phyloP scores from a whole-genome alignment of 2,797 vertebrate genomes.

The Smutsia gigantea region DNA sequence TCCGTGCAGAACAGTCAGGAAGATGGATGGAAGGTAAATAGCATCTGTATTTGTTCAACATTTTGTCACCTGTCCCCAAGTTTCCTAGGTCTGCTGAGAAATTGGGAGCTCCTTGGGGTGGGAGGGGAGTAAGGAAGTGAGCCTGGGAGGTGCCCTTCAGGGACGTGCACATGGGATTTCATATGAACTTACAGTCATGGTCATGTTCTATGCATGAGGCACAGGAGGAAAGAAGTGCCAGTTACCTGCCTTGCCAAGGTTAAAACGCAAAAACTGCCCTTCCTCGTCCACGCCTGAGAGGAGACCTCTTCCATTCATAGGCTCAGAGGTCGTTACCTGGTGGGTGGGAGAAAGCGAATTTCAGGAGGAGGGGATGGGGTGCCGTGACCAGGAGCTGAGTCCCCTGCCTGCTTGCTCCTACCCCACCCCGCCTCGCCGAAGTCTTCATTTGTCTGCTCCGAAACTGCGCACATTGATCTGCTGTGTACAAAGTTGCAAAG shows the following conservation, averaged over 20 bases:
- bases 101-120: neutral
- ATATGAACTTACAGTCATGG: neutral
- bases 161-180: constrained; percentile 2
- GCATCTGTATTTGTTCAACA: constrained; percentile 69
- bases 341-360: neutral
- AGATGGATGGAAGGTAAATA: constrained; percentile 69
- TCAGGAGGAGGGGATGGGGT: neutral
- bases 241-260: neutral
- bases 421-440: neutral
- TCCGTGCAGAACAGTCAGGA: constrained; percentile 54
- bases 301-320: neutral
- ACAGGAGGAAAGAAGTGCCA: neutral
- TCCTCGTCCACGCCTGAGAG: neutral
- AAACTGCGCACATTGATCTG: constrained; percentile 74
- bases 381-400: neutral
- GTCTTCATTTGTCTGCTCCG: constrained; percentile 72
- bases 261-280: neutral
- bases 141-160: neutral
- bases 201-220: neutral
- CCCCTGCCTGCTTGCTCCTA: neutral
- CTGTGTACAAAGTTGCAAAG: constrained; percentile 69
- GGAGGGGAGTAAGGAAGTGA: neutral
- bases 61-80: constrained; percentile 38
- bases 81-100: constrained; percentile 40
- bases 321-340: neutral